A percentile compares a stretch with the other conserved stretches of the same genome.
Conservation (phyloP, 2,797 vertebrate species). For the Enteromius afrohamiltoni region DNA sequence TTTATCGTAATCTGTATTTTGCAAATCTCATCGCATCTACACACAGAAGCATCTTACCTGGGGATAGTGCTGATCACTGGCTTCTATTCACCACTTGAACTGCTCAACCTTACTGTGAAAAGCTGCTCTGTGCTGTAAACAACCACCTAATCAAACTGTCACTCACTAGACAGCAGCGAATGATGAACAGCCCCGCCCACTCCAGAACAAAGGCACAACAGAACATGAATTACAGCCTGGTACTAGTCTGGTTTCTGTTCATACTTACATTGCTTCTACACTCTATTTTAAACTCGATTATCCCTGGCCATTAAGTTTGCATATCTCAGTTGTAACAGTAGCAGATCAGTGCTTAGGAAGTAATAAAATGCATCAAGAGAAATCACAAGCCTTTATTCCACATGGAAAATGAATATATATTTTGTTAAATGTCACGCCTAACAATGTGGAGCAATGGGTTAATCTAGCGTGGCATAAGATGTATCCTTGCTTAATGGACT, state of each 20-base stretch:
- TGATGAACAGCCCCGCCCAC: constrained; percentile 5
- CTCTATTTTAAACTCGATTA: constrained; percentile 9
- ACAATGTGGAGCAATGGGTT: not conserved
- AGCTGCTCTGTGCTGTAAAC: constrained; percentile 12
- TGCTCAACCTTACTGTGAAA: not conserved
- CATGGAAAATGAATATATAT: not conserved
- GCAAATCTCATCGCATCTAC: not conserved
- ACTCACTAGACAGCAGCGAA: constrained; percentile 40
- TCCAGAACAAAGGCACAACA: constrained; percentile 28
- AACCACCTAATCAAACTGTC: constrained; percentile 20
- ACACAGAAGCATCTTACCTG: constrained; percentile 42
- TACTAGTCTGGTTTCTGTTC: constrained; percentile 3
- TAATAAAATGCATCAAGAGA: not conserved
- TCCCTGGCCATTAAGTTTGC: not conserved
- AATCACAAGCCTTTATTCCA: not conserved
- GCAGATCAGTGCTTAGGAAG: not conserved
- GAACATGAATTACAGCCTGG: constrained; percentile 34
- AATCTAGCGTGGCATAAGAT: not conserved
- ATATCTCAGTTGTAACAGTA: constrained; percentile 31
- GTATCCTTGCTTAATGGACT: not conserved
- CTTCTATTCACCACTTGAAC: constrained; percentile 19
- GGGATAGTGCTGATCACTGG: constrained; percentile 1
- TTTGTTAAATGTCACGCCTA: not conserved
- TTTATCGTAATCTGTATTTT: not conserved
- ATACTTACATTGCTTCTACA: not conserved